Conservation (phyloP, 2,888 invertebrate genomes). For the Beris chalybata region DNA sequence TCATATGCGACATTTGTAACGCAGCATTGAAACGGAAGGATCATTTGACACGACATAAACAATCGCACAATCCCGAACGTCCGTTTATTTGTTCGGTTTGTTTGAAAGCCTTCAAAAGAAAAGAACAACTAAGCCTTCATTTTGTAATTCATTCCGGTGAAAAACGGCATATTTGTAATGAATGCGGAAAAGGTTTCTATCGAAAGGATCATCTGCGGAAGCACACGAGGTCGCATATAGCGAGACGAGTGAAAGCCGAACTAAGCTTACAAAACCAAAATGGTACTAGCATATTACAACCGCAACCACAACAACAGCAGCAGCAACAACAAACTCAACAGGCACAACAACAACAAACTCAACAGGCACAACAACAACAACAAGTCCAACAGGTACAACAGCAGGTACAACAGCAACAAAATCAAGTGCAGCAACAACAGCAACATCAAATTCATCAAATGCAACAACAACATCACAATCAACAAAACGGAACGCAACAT, state of each 20-base stretch:
- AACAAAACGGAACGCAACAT: slow-evolving; percentile 45
- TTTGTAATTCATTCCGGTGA: slow-evolving; percentile 89
- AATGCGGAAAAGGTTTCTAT: slow-evolving; percentile 86
- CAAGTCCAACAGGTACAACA: slow-evolving; percentile 58
- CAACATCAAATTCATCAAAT: slow-evolving; percentile 35
- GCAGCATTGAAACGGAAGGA: slow-evolving; percentile 86
- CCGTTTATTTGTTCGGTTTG: slow-evolving; percentile 87
- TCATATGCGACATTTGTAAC: slow-evolving; percentile 87
- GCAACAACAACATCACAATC: slow-evolving; percentile 44
- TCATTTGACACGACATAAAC: slow-evolving; percentile 84
- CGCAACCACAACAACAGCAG: slow-evolving; percentile 37
- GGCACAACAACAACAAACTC: slow-evolving; percentile 41
- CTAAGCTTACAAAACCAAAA: slow-evolving; percentile 54
- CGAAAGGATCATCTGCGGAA: slow-evolving; percentile 84
- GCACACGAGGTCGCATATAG: slow-evolving; percentile 82
- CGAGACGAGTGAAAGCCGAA: slow-evolving; percentile 77
- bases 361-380: slow-evolving; percentile 46
- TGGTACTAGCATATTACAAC: slow-evolving; percentile 53
- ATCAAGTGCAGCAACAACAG: slow-evolving; percentile 37
- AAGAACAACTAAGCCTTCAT: slow-evolving; percentile 84
- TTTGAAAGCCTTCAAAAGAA: slow-evolving; percentile 83
- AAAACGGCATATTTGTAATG: slow-evolving; percentile 81
- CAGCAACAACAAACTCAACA: slow-evolving; percentile 43
- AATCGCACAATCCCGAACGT: slow-evolving; percentile 84
- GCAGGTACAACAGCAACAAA: slow-evolving; percentile 53